A percentile compares a stretch with the other conserved stretches of the same genome.
These are phyloP conservation scores for Sesamia inferens DNA, from an alignment of 2,888 invertebrate species.

Conservation along the genomic window DNA sequence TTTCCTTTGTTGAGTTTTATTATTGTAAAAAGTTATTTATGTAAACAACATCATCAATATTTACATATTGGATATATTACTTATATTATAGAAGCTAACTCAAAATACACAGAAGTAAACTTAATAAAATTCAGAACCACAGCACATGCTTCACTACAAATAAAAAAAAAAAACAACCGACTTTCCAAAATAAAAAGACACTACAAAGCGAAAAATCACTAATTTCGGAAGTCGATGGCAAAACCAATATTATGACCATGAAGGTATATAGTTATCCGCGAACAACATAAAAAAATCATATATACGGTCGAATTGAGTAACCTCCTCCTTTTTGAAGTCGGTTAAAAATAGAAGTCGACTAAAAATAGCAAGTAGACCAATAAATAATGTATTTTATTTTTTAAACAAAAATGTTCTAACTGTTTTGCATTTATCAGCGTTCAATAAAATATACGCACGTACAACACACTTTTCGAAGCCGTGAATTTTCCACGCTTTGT, in stretches of 20 bases:
- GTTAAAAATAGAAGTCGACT: too few species aligned
- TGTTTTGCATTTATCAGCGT: neutral
- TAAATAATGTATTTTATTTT: too few species aligned
- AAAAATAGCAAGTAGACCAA: neutral
- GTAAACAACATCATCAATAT: neutral
- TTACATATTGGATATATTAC: neutral
- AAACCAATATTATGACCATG: too few species aligned
- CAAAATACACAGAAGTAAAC: neutral
- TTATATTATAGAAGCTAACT: neutral
- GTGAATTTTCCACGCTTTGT: constrained; percentile 29
- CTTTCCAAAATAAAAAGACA: too few species aligned
- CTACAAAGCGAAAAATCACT: too few species aligned
- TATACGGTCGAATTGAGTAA: too few species aligned
- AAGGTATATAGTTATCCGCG: too few species aligned
- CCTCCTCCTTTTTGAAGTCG: too few species aligned
- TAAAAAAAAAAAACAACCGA: neutral
- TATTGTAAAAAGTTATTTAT: too few species aligned
- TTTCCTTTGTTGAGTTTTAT: neutral
- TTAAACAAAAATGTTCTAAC: neutral
- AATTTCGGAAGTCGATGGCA: too few species aligned
- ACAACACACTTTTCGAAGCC: neutral
- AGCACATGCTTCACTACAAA: neutral
- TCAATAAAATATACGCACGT: neutral
- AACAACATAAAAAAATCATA: too few species aligned
- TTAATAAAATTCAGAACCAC: neutral